Conservation (phyloP, 2,113 vertebrate species). For the Brachionichthys hirsutus region DNA sequence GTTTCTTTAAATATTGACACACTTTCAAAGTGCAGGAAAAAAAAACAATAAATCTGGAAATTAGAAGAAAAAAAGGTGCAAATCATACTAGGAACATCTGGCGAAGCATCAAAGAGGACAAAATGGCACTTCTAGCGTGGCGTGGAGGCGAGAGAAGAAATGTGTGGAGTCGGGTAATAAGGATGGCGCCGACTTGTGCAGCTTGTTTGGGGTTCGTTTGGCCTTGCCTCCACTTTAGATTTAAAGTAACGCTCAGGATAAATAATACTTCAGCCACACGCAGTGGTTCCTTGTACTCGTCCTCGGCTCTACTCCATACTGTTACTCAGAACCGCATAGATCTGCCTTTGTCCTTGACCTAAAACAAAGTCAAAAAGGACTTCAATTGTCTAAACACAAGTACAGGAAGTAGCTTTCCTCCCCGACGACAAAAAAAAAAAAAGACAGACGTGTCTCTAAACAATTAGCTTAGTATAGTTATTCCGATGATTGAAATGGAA, state of each 20-base stretch:
- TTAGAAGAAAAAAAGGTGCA: constrained; percentile 60
- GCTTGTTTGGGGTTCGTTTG: constrained; percentile 2
- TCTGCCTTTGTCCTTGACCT: constrained; percentile 30
- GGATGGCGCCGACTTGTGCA: constrained; percentile 35
- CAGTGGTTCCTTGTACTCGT: constrained; percentile 18
- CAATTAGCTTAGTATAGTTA: constrained; percentile 52
- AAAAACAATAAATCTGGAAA: constrained; percentile 16
- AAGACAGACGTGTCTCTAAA: constrained; percentile 39
- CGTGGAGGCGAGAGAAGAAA: constrained; percentile 40
- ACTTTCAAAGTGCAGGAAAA: constrained; percentile 72
- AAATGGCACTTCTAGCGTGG: constrained; percentile 71
- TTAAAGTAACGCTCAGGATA: not conserved
- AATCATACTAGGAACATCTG: constrained; percentile 66
- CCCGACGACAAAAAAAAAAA: constrained; percentile 32
- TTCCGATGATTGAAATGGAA: constrained; percentile 40
- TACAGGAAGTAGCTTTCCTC: not conserved
- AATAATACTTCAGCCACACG: constrained; percentile 40
- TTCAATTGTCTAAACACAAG: constrained; percentile 46
- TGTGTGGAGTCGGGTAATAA: constrained; percentile 15
- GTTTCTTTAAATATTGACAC: constrained; percentile 71
- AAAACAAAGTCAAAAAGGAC: constrained; percentile 30
- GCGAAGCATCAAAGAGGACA: constrained; percentile 62
- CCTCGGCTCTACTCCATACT: constrained; percentile 1
- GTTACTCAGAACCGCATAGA: not conserved
- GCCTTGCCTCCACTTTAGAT: too few relatives aligned